Conservation (phyloP, 1,140 invertebrate genomes). For the Monochamus saltuarius region DNA sequence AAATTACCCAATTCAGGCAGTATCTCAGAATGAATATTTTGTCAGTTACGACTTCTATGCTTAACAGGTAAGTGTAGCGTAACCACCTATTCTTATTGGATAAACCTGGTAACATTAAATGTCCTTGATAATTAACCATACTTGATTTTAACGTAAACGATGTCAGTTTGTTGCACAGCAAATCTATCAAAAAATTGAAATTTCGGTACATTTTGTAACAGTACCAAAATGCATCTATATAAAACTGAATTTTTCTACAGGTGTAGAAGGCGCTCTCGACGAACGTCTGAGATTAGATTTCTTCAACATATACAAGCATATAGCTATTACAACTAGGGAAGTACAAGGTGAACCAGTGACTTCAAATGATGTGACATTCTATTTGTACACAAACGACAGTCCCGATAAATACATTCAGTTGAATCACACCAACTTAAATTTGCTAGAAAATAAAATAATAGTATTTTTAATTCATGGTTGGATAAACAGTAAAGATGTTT, state of each 20-base stretch:
- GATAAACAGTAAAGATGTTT: conserved; percentile 49
- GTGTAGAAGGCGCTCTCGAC: neutral
- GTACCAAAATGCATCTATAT: too few relatives aligned
- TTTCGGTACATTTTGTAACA: too few relatives aligned
- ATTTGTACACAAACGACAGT: conserved; percentile 30
- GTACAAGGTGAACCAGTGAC: conserved; percentile 27
- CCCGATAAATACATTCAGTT: conserved; percentile 23
- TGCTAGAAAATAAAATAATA: conserved; percentile 23
- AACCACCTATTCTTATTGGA: too few relatives aligned
- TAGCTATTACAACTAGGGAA: conserved; percentile 28
- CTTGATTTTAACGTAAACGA: too few relatives aligned
- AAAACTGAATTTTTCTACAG: neutral
- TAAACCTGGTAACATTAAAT: too few relatives aligned
- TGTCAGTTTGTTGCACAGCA: too few relatives aligned
- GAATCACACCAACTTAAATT: conserved; percentile 25
- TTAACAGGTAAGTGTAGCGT: too few relatives aligned
- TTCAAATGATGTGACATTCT: conserved; percentile 29
- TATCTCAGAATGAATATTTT: too few relatives aligned
- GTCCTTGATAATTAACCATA: too few relatives aligned
- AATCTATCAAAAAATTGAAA: too few relatives aligned
- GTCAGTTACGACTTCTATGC: too few relatives aligned
- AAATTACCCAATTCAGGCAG: too few relatives aligned
- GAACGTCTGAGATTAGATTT: conserved; percentile 18
- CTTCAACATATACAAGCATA: conserved; percentile 29
- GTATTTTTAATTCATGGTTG: conserved; percentile 59